Evolutionary conservation across 2,888 invertebrate genomes (phyloP), one percentile per base, ranked within the genome.

Genomic region (Drosophila subquinaria): DNA sequence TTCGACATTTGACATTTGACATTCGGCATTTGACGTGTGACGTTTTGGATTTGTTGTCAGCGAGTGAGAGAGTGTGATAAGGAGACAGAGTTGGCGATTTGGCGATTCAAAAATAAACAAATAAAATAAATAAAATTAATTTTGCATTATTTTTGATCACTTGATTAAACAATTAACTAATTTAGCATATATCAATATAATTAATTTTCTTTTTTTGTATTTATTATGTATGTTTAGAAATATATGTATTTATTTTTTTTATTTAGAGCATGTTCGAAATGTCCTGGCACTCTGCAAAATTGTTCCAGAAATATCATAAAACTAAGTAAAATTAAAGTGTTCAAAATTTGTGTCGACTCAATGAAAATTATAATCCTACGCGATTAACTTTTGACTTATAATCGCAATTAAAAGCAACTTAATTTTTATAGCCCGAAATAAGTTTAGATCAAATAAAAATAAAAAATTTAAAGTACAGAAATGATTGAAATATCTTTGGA

Each of bases 201-300:
- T 63, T 60, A 43, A 15, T 45, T 35, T 20, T 20, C 3, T 13
- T 27, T 11, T 57, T 36, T n/a, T 33, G n/a, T 35, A 47, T 57
- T 38, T 27, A 27, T 36, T 17, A 13, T 15, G 8, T 40, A 15
- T 40, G 15, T 59, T 40, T 43, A 57, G 59, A 36, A 50, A 65
- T 69, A 66, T 47, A 36, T 40, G 27, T 52, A 45, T 62, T 52
- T 40, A 40, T 48, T 15, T 48, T 15, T 38, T 63, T 53, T 60
- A 17, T 17, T 62, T 45, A 67, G 66, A 79, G 65, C 76, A 81
- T 76, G 78, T 79, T 80, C 69, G 65, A 77, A 85, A 92, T 92
- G 92, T 92, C 92, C 92, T 92, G 92, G 92, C 92, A 92, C 91
- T 90, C 88, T 91, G 88, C 59, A 78, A 72, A 86, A 82, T 66